Base-by-base conservation (phyloP, 2,888 invertebrate genomes). In the Diarsia dahlii region DNA sequence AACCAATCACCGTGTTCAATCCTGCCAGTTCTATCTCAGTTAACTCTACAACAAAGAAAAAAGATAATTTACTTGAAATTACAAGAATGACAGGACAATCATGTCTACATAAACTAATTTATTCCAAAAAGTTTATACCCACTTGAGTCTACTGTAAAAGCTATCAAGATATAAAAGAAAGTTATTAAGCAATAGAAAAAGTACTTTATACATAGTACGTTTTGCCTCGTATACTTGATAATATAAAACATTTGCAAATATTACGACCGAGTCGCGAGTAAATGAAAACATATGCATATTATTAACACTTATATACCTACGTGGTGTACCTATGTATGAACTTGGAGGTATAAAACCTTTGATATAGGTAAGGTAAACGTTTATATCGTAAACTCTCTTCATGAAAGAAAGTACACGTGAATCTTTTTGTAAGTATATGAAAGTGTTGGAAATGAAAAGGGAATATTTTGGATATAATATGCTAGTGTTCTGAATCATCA, bases 261-360 rank as follows among this genome's bases (percentile, higher is more conserved):
- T 83, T 81, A 83, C 74, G 45, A 54, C 62, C 50, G 8, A n/a
- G 63, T 46, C 20, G 28, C 62, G 63, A 48, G 75, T 60, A 74
- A 84, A 84, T 84, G 75, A 84, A 80, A 84, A 80, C 67, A 70
- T 71, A 13, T 18, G 46, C n/a, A 71, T 54, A 69, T 50, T 62
- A 64, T 56, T 28, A 46, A 73, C 20, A 60, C 64, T n/a, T 58
- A 50, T 23, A 15, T 50, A 62, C 60, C 3, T 64, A 56, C 15
- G n/a, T 50, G 5, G 28, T 39, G 3, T 28, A 64, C 20, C 12
- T 65, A 52, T 70, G 28, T 70, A 74, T 65, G 23, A 34, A 56
- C 70, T 52, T 13, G 28, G 18, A 60, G 12, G 8, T 73, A 69
- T 48, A 50, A 34, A 58, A 12, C 3, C 18, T 34, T n/a, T 15